A percentile compares a stretch with the other conserved stretches of the same genome.
These are phyloP conservation scores for Tetragonula carbonaria DNA, from an alignment of 2,888 invertebrate species.

Conservation along the genomic window DNA sequence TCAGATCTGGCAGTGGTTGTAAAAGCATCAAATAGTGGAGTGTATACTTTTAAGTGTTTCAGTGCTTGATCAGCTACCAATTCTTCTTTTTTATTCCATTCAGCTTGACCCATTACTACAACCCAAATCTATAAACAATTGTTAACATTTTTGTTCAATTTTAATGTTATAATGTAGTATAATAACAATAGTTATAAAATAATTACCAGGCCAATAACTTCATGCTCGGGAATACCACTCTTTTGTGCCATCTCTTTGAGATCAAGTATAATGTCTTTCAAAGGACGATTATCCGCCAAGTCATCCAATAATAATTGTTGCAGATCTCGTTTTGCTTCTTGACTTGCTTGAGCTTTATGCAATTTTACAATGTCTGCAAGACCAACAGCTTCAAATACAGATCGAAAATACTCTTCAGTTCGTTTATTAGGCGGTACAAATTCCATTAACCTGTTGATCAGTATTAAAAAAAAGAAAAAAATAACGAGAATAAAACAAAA, in stretches of 20 bases:
- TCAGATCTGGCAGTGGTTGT: constrained; percentile 94
- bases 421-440: constrained; percentile 97
- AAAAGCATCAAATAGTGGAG: constrained; percentile 94
- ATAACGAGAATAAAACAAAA: constrained; percentile 9
- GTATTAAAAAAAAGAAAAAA: constrained; percentile 31
- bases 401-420: constrained; percentile 93
- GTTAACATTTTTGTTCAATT: background rate
- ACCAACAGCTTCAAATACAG: constrained; percentile 92
- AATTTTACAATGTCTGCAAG: constrained; percentile 92
- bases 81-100: constrained; percentile 99
- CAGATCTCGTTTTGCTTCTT: constrained; percentile 92
- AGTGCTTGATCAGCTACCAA: constrained; percentile 97
- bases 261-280: constrained; percentile 93
- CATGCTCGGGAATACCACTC: constrained; percentile 95
- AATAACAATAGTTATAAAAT: background rate
- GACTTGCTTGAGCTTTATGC: constrained; percentile 93
- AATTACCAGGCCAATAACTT: constrained; percentile 92
- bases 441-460: constrained; percentile 90
- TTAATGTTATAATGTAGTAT: background rate
- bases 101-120: constrained; percentile 96
- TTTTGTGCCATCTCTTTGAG: constrained; percentile 94
- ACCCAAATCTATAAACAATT: constrained; percentile 92
- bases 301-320: constrained; percentile 91
- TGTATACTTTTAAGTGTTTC: constrained; percentile 94
- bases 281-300: constrained; percentile 93